Conservation (phyloP, 2,113 vertebrate genomes). For the Xiphias gladius region DNA sequence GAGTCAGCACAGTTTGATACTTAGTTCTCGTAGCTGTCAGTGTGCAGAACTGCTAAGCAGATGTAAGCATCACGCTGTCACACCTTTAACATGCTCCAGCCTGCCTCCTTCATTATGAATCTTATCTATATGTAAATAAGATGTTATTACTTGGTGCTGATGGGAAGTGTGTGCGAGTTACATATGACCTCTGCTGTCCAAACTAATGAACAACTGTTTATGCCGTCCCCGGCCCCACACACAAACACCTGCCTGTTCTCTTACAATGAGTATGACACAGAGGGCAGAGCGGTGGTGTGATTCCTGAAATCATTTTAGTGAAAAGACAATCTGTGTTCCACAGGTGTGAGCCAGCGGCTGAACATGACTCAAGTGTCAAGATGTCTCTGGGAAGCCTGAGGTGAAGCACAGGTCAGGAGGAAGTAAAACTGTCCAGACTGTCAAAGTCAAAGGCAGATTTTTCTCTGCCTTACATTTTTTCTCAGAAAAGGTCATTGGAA, state of each 20-base stretch:
- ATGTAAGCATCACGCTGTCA: constrained; percentile 26
- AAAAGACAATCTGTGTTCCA: constrained; percentile 54
- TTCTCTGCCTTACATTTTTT: constrained; percentile 26
- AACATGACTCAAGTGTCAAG: constrained; percentile 57
- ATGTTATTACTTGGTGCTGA: background rate
- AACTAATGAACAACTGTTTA: constrained; percentile 72
- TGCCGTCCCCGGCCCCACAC: constrained; percentile 47
- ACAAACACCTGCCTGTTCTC: constrained; percentile 65
- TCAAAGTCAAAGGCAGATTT: constrained; percentile 22
- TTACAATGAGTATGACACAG: constrained; percentile 39
- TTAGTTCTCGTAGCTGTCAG: constrained; percentile 18
- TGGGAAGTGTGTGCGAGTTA: constrained; percentile 27
- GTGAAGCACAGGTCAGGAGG: constrained; percentile 50
- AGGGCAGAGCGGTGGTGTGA: constrained; percentile 34
- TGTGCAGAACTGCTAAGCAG: constrained; percentile 35
- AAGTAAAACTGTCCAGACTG: constrained; percentile 2
- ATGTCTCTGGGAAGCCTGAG: constrained; percentile 28
- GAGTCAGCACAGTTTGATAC: background rate
- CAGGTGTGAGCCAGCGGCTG: constrained; percentile 45
- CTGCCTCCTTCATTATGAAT: constrained; percentile 47
- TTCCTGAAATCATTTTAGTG: constrained; percentile 24
- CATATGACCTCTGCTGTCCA: constrained; percentile 76
- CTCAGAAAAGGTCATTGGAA: constrained; percentile 2
- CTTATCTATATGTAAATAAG: constrained; percentile 62
- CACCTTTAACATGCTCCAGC: constrained; percentile 15